Evolutionary conservation across 2,888 invertebrate genomes (phyloP), one percentile per base, ranked within the genome.

Genomic region (Hylaea fasciaria): DNA sequence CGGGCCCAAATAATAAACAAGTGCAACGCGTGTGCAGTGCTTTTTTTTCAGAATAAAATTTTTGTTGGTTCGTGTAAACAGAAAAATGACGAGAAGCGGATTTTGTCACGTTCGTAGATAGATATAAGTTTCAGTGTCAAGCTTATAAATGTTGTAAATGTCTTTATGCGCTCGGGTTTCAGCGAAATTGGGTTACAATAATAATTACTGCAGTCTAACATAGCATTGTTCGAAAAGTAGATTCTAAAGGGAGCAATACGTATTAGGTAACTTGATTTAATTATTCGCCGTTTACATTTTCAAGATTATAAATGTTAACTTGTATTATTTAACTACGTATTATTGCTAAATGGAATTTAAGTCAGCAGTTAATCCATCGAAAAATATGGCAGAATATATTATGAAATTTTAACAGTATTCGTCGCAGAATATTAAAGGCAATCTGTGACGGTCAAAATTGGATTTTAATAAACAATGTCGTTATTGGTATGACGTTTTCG

Each of bases 81-180:
- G 68, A 72, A 74, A 80, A 78, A 85, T 81, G 83, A 76, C 74
- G 80, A 70, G 72, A 76, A 73, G 72, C 67, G 76, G 75, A 77
- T 82, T 81, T 72, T 72, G 76, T 78, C 85, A 90, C 86, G 91
- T 91, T 91, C 88, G 91, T 91, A 91, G 72, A 57, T 62, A 62
- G 39, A 56, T 56, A 73, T 76, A 72, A 85, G 76, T 77, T 76
- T 79, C 77, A 84, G 89, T 89, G 88, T 88, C 83, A 74, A 83
- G 87, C 87, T 87, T 82, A 60, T 84, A 73, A 78, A 83, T 88
- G 86, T 86, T 86, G 85, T 86, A 74, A 71, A 79, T 80, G 80
- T 80, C 65, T 80, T 70, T 72, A 71, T 73, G 71, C 74, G 61
- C 51, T 60, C 54, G 72, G 66, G 67, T 69, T 65, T 69, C 68